phyloP scores from a whole-genome alignment of 1,140 invertebrate genomes.

The Drosophila dunni region DNA sequence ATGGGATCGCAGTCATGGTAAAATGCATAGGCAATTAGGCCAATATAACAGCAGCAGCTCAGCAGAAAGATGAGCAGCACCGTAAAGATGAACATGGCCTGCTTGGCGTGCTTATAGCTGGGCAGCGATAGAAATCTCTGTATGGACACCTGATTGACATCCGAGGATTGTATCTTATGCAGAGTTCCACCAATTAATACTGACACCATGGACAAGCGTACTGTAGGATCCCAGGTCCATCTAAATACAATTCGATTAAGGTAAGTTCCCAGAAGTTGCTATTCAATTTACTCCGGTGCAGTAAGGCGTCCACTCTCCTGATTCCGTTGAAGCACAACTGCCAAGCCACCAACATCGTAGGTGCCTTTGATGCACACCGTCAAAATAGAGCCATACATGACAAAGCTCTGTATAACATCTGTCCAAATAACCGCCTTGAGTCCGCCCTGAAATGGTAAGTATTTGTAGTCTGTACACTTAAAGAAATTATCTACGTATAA shows the following conservation, averaged over 20 bases:
- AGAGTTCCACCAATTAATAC: conserved; percentile 92
- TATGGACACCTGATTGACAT: conserved; percentile 93
- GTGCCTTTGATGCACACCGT: conserved; percentile 93
- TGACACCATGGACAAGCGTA: conserved; percentile 91
- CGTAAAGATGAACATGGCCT: conserved; percentile 87
- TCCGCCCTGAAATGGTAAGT: conserved; percentile 89
- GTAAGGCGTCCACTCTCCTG: conserved; percentile 90
- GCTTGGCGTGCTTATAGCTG: conserved; percentile 65
- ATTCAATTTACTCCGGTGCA: conserved; percentile 90
- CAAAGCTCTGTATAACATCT: conserved; percentile 93
- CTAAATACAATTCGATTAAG: conserved; percentile 81
- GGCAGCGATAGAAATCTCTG: conserved; percentile 89
- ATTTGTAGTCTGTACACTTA: background rate
- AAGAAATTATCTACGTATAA: too few relatives aligned
- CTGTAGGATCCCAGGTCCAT: conserved; percentile 89
- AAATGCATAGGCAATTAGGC: conserved; percentile 91
- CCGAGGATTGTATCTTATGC: conserved; percentile 94
- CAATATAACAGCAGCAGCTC: conserved; percentile 89
- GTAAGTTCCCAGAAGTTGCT: background rate
- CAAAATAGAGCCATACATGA: conserved; percentile 94
- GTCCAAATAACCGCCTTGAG: conserved; percentile 97
- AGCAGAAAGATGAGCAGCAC: conserved; percentile 87
- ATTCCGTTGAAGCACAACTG: conserved; percentile 89
- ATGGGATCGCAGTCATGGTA: conserved; percentile 92
- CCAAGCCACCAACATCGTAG: conserved; percentile 91